Evolutionary conservation across 2,888 invertebrate genomes (phyloP).

Genomic region (Antheraea assamensis): DNA sequence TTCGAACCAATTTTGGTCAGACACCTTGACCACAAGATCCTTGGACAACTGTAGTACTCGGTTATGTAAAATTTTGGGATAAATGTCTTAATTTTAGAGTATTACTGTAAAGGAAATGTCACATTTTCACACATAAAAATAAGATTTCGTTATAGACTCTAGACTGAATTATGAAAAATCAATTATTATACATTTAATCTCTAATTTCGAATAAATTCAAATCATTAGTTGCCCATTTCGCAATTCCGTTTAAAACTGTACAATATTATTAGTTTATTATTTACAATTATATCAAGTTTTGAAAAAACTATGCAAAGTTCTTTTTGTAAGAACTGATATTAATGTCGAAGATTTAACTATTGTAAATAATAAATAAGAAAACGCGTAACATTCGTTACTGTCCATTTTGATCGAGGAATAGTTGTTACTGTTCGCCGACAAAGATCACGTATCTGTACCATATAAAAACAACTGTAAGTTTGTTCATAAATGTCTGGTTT

Average conservation of each 20-base stretch:
- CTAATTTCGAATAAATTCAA: no score
- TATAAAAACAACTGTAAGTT: constrained; percentile 35
- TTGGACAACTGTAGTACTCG: not conserved
- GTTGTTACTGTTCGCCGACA: constrained; percentile 39
- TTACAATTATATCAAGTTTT: no score
- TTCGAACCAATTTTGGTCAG: not conserved
- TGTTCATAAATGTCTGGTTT: no score
- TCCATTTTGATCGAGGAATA: constrained; percentile 39
- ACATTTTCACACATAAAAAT: not conserved
- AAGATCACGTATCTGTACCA: constrained; percentile 38
- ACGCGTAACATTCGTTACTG: constrained; percentile 47
- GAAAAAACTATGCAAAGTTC: no score
- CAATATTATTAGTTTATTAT: not conserved
- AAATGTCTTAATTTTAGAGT: no score
- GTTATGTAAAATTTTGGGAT: not conserved
- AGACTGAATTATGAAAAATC: not conserved
- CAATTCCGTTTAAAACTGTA: no score
- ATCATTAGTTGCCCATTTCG: no score
- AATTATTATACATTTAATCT: not conserved
- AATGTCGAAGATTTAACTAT: not conserved
- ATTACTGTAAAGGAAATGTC: no score
- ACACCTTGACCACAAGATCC: not conserved
- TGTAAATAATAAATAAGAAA: constrained; percentile 40
- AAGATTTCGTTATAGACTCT: not conserved
- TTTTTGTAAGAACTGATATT: not conserved